phyloP scores from a whole-genome alignment of 23 tunicate species.

The Ascidia mentula region DNA sequence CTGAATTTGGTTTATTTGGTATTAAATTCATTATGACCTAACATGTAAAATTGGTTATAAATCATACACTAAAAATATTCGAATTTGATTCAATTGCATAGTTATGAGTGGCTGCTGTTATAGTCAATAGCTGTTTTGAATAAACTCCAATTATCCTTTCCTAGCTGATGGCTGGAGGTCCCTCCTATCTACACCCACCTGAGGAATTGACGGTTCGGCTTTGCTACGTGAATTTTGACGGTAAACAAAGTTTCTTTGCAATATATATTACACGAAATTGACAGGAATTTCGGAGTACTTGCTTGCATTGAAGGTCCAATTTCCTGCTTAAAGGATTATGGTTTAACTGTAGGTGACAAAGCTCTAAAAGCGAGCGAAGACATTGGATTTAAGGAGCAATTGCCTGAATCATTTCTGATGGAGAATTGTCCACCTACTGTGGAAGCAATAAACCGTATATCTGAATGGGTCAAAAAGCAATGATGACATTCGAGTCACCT shows the following conservation, averaged over 20 bases:
- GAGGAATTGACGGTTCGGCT: slow-evolving; percentile 75
- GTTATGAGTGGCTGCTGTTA: no score
- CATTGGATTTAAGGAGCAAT: slow-evolving; percentile 37
- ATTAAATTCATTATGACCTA: no score
- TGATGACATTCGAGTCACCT: neutral
- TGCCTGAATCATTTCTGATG: slow-evolving; percentile 61
- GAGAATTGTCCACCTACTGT: slow-evolving; percentile 28
- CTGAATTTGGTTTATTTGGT: no score
- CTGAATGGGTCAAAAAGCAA: neutral
- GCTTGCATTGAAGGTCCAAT: neutral
- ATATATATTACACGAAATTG: no score
- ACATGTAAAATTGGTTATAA: no score
- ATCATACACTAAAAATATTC: no score
- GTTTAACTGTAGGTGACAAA: slow-evolving; percentile 10
- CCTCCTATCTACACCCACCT: slow-evolving; percentile 59
- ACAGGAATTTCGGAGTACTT: neutral
- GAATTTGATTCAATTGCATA: no score
- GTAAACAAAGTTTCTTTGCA: slow-evolving; percentile 10
- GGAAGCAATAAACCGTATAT: neutral
- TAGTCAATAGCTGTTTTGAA: no score
- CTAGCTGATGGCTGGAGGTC: slow-evolving; percentile 96
- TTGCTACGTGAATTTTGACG: slow-evolving; percentile 91
- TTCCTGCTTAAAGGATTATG: neutral
- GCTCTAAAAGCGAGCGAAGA: slow-evolving; percentile 61
- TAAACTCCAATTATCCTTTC: no score